A percentile compares a stretch with the other conserved stretches of the same genome.
Conservation (phyloP, 1,140 invertebrate species). For the Megalonaias nervosa region DNA sequence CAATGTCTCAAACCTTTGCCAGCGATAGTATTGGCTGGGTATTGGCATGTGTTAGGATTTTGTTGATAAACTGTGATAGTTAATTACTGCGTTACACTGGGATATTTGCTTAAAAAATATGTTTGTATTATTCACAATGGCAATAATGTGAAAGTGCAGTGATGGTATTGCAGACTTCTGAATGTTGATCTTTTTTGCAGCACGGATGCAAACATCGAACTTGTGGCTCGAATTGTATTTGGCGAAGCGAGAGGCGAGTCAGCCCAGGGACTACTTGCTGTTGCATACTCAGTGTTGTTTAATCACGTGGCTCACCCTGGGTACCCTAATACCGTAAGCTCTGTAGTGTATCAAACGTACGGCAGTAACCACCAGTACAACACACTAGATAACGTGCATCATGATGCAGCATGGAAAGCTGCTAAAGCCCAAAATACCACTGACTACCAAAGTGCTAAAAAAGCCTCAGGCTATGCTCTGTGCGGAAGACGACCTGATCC, state of each 20-base stretch:
- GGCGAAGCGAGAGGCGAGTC: slow-evolving; percentile 8
- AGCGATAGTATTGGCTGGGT: too few relatives aligned
- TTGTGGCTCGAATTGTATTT: slow-evolving; percentile 10
- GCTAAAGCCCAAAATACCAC: background rate
- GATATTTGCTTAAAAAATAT: too few relatives aligned
- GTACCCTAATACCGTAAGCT: background rate
- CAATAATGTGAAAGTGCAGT: too few relatives aligned
- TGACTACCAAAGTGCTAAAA: slow-evolving; percentile 3
- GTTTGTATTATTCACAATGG: too few relatives aligned
- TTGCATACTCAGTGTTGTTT: slow-evolving; percentile 10
- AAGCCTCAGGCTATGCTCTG: background rate
- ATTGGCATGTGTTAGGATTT: too few relatives aligned
- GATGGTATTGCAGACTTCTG: too few relatives aligned
- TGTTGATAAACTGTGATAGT: too few relatives aligned
- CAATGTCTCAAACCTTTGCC: too few relatives aligned
- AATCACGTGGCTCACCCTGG: slow-evolving; percentile 2
- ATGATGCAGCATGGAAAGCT: background rate
- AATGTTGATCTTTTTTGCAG: background rate
- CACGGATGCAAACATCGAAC: background rate
- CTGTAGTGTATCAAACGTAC: background rate
- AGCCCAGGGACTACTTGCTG: slow-evolving; percentile 10
- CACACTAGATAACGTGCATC: background rate
- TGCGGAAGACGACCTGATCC: background rate
- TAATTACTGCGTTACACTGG: too few relatives aligned
- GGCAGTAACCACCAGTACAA: background rate